A percentile compares a stretch with the other conserved stretches of the same genome.
Evolutionary conservation across 2,888 invertebrate species (phyloP).

Genomic region (Gryllus longicercus): DNA sequence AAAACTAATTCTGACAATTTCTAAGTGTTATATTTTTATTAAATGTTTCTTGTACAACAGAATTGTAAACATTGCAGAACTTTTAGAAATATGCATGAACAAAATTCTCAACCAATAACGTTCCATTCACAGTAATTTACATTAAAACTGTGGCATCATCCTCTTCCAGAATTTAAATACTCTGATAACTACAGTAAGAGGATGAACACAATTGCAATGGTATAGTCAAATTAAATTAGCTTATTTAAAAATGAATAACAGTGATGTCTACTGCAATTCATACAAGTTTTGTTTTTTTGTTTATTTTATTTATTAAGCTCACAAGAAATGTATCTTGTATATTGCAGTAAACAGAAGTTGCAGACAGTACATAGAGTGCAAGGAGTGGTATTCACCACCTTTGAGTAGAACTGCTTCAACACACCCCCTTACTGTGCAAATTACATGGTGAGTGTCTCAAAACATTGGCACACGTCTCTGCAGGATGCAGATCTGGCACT

Average conservation of each 20-base stretch:
- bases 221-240: neutral
- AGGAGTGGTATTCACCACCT: neutral
- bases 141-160: neutral
- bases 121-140: neutral
- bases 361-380: neutral
- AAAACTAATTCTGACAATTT: too few relatives aligned
- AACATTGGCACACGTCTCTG: conserved; percentile 17
- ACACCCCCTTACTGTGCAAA: neutral
- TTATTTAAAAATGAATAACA: neutral
- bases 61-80: neutral
- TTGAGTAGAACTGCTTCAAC: neutral
- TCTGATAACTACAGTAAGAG: neutral
- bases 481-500: conserved; percentile 10
- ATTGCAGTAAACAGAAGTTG: neutral
- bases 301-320: neutral
- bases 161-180: neutral
- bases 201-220: conserved; percentile 17
- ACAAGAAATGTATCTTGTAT: neutral
- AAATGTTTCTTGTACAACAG: conserved; percentile 17
- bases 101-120: neutral
- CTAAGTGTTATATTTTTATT: neutral
- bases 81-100: conserved; percentile 17
- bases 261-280: neutral
- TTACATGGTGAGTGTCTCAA: conserved; percentile 1
- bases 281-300: too few relatives aligned